Evolutionary conservation across 2,113 vertebrate genomes (phyloP).

Genomic region (Heterotilapia buettikoferi): DNA sequence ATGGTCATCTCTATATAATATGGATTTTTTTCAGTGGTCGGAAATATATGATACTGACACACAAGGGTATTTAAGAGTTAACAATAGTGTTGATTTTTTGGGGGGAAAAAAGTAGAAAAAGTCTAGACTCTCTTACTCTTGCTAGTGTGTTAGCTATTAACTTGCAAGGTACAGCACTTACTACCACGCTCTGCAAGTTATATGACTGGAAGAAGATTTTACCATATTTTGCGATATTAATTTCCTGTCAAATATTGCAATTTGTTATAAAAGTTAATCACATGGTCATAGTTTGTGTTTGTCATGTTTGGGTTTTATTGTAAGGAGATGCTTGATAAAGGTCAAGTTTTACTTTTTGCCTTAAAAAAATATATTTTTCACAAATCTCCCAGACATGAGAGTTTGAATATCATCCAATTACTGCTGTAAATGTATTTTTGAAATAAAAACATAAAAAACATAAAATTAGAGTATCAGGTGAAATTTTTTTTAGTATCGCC

Average conservation of each 20-base stretch:
- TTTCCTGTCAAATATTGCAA: not conserved
- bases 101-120: accelerated
- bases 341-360: not conserved
- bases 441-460: not conserved
- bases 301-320: not conserved
- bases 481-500: not conserved
- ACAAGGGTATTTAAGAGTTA: not conserved
- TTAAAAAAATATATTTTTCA: not conserved
- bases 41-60: not conserved
- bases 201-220: not conserved
- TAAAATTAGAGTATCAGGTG: not conserved
- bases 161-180: not conserved
- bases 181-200: not conserved
- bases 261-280: not conserved
- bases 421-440: not conserved
- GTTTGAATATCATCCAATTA: not conserved
- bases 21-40: not conserved
- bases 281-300: not conserved
- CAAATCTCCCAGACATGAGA: not conserved
- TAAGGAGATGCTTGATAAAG: not conserved
- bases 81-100: not conserved
- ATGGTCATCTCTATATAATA: not conserved
- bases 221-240: not conserved
- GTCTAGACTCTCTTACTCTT: not conserved
- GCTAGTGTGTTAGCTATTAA: not conserved